A percentile compares a stretch with the other conserved stretches of the same genome.
Conservation (phyloP, 1,140 invertebrate species). For the Apis mellifera region DNA sequence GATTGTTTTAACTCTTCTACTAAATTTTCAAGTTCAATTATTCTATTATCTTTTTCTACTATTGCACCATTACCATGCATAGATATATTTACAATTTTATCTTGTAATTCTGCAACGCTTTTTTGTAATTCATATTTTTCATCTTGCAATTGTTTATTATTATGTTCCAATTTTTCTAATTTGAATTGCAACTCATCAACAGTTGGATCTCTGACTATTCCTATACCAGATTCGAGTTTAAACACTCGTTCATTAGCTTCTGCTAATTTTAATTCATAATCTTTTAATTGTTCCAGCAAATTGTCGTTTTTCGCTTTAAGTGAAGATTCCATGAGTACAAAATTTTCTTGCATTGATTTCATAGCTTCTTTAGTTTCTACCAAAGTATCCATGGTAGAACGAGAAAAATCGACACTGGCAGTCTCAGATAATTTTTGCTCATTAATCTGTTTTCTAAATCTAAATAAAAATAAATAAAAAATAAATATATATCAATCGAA, state of each 20-base stretch:
- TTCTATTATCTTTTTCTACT: conserved; percentile 75
- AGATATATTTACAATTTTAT: conserved; percentile 66
- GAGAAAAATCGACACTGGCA: conserved; percentile 71
- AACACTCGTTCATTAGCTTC: conserved; percentile 72
- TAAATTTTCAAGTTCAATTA: conserved; percentile 75
- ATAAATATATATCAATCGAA: background rate
- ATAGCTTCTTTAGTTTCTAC: conserved; percentile 83
- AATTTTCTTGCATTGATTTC: conserved; percentile 84
- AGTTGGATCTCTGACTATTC: conserved; percentile 63
- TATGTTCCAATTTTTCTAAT: conserved; percentile 69
- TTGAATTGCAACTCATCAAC: conserved; percentile 70
- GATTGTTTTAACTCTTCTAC: conserved; percentile 75
- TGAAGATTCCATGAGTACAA: conserved; percentile 81
- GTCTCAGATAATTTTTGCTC: conserved; percentile 71
- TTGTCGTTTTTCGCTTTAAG: conserved; percentile 76
- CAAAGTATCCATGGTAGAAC: conserved; percentile 80
- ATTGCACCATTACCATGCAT: conserved; percentile 59
- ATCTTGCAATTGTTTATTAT: conserved; percentile 70
- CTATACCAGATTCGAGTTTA: conserved; percentile 70
- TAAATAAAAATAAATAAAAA: conserved; percentile 49
- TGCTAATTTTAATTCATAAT: conserved; percentile 73
- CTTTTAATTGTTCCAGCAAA: conserved; percentile 74
- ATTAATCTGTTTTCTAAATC: conserved; percentile 69
- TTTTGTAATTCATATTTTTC: conserved; percentile 77
- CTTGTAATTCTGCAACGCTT: conserved; percentile 72